Evolutionary conservation across 1,140 invertebrate species (phyloP).

Genomic region (Conus betulinus): DNA sequence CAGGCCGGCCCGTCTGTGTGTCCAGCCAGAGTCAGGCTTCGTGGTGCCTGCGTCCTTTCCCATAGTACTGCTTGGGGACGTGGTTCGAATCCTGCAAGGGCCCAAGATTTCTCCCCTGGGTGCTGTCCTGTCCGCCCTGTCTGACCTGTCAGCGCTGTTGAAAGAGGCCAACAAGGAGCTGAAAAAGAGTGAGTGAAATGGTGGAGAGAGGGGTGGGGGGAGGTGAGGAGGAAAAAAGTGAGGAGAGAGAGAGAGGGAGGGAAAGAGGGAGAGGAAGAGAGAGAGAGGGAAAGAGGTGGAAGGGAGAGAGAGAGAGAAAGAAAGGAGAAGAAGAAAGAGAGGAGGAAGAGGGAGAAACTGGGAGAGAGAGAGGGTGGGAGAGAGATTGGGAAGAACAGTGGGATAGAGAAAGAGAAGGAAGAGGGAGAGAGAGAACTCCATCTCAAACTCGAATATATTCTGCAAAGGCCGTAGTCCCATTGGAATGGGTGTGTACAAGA

Average conservation of each 20-base stretch:
- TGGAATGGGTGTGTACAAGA: too few species aligned
- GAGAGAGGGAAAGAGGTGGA: too few species aligned
- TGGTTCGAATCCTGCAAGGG: conserved; percentile 12
- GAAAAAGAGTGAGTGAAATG: neutral
- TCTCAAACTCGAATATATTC: too few species aligned
- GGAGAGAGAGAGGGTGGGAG: too few species aligned
- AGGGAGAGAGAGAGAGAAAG: neutral
- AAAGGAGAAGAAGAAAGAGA: neutral
- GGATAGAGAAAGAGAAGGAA: too few species aligned
- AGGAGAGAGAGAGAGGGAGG: neutral
- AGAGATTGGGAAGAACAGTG: too few species aligned
- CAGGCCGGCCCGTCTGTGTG: neutral
- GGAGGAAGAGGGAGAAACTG: neutral
- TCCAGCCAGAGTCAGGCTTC: conserved; percentile 4
- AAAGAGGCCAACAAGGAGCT: conserved; percentile 17
- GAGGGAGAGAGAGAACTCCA: too few species aligned
- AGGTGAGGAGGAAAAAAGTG: too few species aligned
- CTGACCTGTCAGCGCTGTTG: neutral
- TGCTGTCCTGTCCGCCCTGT: conserved; percentile 2
- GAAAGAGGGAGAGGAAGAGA: neutral
- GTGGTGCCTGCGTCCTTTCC: neutral
- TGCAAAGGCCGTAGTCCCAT: too few species aligned
- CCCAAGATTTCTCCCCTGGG: neutral
- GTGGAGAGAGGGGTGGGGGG: neutral
- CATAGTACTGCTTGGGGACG: neutral